phyloP scores from a whole-genome alignment of 2,113 vertebrate species.

The Pomatostomus ruficeps region DNA sequence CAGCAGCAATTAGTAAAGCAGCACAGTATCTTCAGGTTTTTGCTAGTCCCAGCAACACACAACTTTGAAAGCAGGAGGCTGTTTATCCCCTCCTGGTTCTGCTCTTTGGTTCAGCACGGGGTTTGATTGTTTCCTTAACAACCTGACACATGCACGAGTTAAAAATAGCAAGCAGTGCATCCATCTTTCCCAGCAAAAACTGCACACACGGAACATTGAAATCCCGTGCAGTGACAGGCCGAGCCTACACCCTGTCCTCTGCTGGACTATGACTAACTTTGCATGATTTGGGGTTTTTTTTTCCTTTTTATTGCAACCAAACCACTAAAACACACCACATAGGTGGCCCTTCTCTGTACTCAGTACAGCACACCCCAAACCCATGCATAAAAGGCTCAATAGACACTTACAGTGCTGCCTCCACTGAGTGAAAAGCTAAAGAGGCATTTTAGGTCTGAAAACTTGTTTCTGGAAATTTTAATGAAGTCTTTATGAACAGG shows the following conservation, averaged over 20 bases:
- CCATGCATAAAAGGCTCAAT: not conserved
- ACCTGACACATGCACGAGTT: not conserved
- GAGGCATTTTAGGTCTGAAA: not conserved
- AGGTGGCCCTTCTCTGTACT: not conserved
- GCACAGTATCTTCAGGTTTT: not conserved
- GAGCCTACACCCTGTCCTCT: not conserved
- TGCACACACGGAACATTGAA: not conserved
- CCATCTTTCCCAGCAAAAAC: not conserved
- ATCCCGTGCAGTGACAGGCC: not conserved
- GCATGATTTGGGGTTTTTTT: not conserved
- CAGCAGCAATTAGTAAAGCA: not conserved
- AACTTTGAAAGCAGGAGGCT: not conserved
- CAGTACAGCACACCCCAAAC: not conserved
- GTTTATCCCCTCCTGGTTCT: not conserved
- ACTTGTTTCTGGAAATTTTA: not conserved
- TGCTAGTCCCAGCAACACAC: not conserved
- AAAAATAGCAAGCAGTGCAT: not conserved
- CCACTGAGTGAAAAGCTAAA: not conserved
- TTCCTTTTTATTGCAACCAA: not conserved
- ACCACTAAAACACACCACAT: not conserved
- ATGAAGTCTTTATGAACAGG: not conserved
- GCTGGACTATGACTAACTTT: not conserved
- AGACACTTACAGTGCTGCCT: not conserved
- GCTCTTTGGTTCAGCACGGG: not conserved
- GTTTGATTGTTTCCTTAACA: not conserved